Conservation (phyloP, 2,797 vertebrate genomes). For the Champsocephalus esox region DNA sequence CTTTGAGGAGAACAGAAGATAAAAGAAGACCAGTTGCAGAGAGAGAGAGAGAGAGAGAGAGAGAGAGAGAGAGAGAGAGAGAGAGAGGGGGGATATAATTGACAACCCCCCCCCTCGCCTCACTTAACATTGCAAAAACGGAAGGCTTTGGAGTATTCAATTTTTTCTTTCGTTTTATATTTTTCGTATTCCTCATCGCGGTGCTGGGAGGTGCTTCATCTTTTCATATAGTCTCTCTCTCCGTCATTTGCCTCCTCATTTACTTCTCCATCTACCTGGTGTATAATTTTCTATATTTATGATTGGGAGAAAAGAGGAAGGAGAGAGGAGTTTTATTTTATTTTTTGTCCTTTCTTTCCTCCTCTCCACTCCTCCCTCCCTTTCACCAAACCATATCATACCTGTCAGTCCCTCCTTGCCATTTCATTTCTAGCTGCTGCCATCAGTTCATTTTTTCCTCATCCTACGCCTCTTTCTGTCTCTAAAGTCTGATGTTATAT, state of each 20-base stretch:
- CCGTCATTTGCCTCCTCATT: constrained; percentile 87
- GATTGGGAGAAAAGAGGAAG: constrained; percentile 77
- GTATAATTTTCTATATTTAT: constrained; percentile 87
- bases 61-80: constrained; percentile 58
- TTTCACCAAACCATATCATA: constrained; percentile 59
- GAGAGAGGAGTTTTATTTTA: constrained; percentile 69
- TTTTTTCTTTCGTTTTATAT: constrained; percentile 90
- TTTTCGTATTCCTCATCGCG: constrained; percentile 89
- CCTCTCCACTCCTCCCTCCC: constrained; percentile 54
- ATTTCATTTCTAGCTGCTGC: constrained; percentile 59
- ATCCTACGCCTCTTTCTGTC: constrained; percentile 67
- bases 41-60: constrained; percentile 53
- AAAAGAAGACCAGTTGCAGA: constrained; percentile 75
- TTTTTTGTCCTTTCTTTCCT: constrained; percentile 59
- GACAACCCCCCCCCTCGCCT: constrained; percentile 68
- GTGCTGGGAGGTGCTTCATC: constrained; percentile 88
- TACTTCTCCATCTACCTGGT: constrained; percentile 88
- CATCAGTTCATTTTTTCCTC: constrained; percentile 48
- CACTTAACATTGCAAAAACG: constrained; percentile 84
- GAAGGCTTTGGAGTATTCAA: constrained; percentile 90
- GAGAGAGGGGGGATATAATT: constrained; percentile 75
- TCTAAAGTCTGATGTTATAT: constrained; percentile 76
- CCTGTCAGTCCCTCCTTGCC: constrained; percentile 61
- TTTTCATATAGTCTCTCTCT: constrained; percentile 87
- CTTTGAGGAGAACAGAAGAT: constrained; percentile 79